A percentile compares a stretch with the other conserved stretches of the same genome.
Evolutionary conservation across 2,888 invertebrate species (phyloP).

Genomic region (Aradus depressus): DNA sequence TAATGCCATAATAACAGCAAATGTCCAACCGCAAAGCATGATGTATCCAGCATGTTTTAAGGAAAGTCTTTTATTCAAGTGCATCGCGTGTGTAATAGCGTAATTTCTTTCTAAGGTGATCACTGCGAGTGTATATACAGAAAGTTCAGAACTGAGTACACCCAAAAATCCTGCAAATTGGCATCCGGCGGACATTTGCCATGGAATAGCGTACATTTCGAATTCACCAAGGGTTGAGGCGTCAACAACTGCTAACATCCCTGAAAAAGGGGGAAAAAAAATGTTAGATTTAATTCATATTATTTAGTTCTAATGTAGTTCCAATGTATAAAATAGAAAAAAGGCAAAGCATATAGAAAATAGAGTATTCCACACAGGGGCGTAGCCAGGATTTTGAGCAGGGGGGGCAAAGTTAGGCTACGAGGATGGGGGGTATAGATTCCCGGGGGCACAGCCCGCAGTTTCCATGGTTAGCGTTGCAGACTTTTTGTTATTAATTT

Average conservation of each 20-base stretch:
- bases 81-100: slow-evolving; percentile 96
- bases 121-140: slow-evolving; percentile 90
- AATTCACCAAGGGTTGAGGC: slow-evolving; percentile 92
- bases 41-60: slow-evolving; percentile 82
- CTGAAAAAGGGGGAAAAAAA: slow-evolving; percentile 39
- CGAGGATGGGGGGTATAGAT: too few species aligned
- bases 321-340: too few species aligned
- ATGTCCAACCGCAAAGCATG: slow-evolving; percentile 87
- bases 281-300: too few species aligned
- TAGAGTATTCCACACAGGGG: too few species aligned
- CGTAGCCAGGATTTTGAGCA: too few species aligned
- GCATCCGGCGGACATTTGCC: slow-evolving; percentile 93
- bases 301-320: too few species aligned
- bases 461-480: too few species aligned
- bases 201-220: slow-evolving; percentile 89
- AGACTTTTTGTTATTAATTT: too few species aligned
- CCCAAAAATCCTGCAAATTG: slow-evolving; percentile 90
- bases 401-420: too few species aligned
- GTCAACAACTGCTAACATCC: slow-evolving; percentile 88
- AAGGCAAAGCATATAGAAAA: too few species aligned
- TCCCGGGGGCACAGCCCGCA: too few species aligned
- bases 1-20: slow-evolving; percentile 74
- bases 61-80: slow-evolving; percentile 80
- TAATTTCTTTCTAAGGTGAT: slow-evolving; percentile 93
- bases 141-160: slow-evolving; percentile 84